These are phyloP conservation scores for Drosophila ustulata DNA, from an alignment of 2,888 invertebrate species.

Conservation along the genomic window DNA sequence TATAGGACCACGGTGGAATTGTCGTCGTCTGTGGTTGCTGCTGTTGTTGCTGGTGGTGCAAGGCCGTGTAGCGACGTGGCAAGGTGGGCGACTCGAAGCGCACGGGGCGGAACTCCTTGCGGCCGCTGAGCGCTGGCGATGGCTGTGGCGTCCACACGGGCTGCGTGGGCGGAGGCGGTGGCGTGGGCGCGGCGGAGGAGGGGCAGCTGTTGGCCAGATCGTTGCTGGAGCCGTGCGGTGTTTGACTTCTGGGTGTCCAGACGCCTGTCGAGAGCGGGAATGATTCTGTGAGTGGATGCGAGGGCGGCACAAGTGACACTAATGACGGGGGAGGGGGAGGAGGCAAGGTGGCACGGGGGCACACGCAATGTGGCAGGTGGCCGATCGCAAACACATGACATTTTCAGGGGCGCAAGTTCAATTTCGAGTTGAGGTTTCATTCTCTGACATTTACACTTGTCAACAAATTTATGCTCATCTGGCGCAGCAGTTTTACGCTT, in stretches of 20 bases:
- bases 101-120: constrained; percentile 93
- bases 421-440: constrained; percentile 42
- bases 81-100: constrained; percentile 90
- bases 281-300: constrained; percentile 4
- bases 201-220: constrained; percentile 75
- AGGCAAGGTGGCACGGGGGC: constrained; percentile 5
- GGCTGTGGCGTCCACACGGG: constrained; percentile 93
- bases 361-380: constrained; percentile 1
- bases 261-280: constrained; percentile 72
- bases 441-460: constrained; percentile 69
- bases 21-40: constrained; percentile 48
- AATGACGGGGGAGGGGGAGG: constrained; percentile 9
- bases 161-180: constrained; percentile 87
- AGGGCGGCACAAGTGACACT: constrained; percentile 24
- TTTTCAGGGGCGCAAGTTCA: constrained; percentile 70
- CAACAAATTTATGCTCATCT: constrained; percentile 68
- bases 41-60: constrained; percentile 54
- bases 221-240: constrained; percentile 79
- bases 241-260: constrained; percentile 84
- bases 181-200: constrained; percentile 83
- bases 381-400: constrained; percentile 60
- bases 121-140: constrained; percentile 88
- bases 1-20: constrained; percentile 69
- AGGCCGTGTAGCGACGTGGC: constrained; percentile 85
- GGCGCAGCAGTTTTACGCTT: constrained; percentile 3